Base-by-base conservation (phyloP, 1,140 invertebrate species). In the Eumaeus atala region DNA sequence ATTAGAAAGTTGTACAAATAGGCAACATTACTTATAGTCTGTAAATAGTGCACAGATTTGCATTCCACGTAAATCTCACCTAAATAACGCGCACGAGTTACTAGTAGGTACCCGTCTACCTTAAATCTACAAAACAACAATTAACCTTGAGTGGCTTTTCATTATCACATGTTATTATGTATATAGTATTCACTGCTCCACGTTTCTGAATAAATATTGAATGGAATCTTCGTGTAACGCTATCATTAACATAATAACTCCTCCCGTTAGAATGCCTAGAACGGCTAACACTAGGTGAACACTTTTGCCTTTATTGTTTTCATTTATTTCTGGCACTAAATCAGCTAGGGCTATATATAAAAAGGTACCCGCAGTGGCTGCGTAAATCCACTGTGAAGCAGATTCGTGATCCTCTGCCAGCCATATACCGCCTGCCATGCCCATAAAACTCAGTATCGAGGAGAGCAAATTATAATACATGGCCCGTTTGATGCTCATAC, bases 311-410 rank as follows among this genome's bases (percentile, higher is more conserved):
- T 80, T 72, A 61, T 81, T 83, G 21, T 89, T 88, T 59, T 84
- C 74, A 64, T 89, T 89, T 70, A 90, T 88, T 61, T 90, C 89
- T 35, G 89, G 89, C 62, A 95, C 92, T 86, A 95, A 89, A 79
- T 95, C 93, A 8, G 93, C 93, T 47, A 95, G 87, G n/a, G 93
- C 93, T 58, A 95, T 93, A 66, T 95, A 95, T 0, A 95, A 87
- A 77, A 95, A 95, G 47, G 93, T 93, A 33, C 94, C 94, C n/a
- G 92, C 94, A 1, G 94, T 93, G 5, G 90, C 89, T 3, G 93
- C 91, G 82, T 94, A 95, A 34, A 95, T 92, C 93, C 94, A 95
- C 38, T 91, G 86, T 3, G 91, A 91, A 48, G 91, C 89, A 1
- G 88, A 88, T 38, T 89, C 86, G 18, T 93, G 89, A 51, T 89